phyloP scores from a whole-genome alignment of 2,888 invertebrate species.

The Dasypogon diadema region DNA sequence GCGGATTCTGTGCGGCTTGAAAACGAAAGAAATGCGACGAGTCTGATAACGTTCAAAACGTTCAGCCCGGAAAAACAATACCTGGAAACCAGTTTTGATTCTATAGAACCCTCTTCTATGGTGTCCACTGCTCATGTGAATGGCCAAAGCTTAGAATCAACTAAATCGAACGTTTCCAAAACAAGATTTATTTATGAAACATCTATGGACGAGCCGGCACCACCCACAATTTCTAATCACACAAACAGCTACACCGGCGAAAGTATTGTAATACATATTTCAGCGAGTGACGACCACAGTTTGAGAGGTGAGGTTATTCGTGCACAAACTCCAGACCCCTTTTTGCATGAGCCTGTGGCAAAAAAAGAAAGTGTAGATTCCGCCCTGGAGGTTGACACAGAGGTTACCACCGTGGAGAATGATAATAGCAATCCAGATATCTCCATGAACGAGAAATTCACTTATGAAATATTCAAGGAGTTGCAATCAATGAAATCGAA shows the following conservation, averaged over 20 bases:
- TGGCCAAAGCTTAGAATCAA: constrained; percentile 50
- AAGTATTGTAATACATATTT: constrained; percentile 59
- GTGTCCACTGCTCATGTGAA: constrained; percentile 5
- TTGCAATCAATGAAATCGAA: constrained; percentile 57
- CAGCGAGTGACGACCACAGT: constrained; percentile 52
- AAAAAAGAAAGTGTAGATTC: constrained; percentile 56
- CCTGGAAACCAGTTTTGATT: constrained; percentile 60
- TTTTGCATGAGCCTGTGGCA: constrained; percentile 33
- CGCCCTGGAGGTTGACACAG: constrained; percentile 53
- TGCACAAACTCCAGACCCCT: constrained; percentile 14
- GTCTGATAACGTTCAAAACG: constrained; percentile 59
- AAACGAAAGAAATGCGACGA: constrained; percentile 50
- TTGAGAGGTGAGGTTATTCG: constrained; percentile 6
- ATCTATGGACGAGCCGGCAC: neutral
- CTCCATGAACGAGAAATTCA: constrained; percentile 59
- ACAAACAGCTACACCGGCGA: constrained; percentile 56
- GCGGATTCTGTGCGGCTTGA: constrained; percentile 58
- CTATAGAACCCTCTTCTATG: constrained; percentile 52
- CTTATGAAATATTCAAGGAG: constrained; percentile 60
- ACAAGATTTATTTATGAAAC: constrained; percentile 59
- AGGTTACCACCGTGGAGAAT: constrained; percentile 18
- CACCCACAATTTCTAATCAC: constrained; percentile 51
- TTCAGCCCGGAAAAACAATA: constrained; percentile 57
- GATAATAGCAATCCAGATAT: constrained; percentile 52
- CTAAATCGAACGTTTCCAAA: constrained; percentile 57